Conservation (phyloP, 2,888 invertebrate species). For the Selenia dentaria region DNA sequence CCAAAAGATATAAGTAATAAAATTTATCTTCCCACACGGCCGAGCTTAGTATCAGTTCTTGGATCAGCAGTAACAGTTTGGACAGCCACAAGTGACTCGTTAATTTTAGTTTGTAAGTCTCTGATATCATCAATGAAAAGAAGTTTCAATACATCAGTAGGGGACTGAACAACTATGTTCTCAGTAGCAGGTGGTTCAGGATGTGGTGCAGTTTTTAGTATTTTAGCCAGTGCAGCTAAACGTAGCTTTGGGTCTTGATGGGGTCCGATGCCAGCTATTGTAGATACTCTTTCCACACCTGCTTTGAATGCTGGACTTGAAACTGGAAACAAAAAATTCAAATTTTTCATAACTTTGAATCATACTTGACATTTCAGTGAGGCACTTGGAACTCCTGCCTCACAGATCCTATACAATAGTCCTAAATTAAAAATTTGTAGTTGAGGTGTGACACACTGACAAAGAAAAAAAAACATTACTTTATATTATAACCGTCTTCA, state of each 20-base stretch:
- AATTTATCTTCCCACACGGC: slow-evolving; percentile 91
- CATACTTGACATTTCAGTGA: too few species aligned
- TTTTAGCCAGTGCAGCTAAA: slow-evolving; percentile 87
- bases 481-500: too few species aligned
- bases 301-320: slow-evolving; percentile 91
- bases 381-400: too few species aligned
- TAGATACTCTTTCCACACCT: slow-evolving; percentile 92
- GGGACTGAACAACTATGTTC: slow-evolving; percentile 59
- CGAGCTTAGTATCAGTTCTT: slow-evolving; percentile 97
- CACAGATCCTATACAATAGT: too few species aligned
- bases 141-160: slow-evolving; percentile 89
- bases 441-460: too few species aligned
- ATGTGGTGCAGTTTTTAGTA: slow-evolving; percentile 92
- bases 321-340: slow-evolving; percentile 85
- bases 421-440: too few species aligned
- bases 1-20: neutral
- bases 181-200: slow-evolving; percentile 83
- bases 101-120: slow-evolving; percentile 95
- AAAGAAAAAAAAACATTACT: too few species aligned
- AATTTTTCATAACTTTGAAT: too few species aligned
- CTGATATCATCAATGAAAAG: slow-evolving; percentile 94
- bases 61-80: slow-evolving; percentile 98
- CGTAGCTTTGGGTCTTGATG: slow-evolving; percentile 71
- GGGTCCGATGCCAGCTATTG: slow-evolving; percentile 80
- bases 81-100: slow-evolving; percentile 96